Conservation (phyloP, 1,140 invertebrate genomes). For the Drosophila parvula region DNA sequence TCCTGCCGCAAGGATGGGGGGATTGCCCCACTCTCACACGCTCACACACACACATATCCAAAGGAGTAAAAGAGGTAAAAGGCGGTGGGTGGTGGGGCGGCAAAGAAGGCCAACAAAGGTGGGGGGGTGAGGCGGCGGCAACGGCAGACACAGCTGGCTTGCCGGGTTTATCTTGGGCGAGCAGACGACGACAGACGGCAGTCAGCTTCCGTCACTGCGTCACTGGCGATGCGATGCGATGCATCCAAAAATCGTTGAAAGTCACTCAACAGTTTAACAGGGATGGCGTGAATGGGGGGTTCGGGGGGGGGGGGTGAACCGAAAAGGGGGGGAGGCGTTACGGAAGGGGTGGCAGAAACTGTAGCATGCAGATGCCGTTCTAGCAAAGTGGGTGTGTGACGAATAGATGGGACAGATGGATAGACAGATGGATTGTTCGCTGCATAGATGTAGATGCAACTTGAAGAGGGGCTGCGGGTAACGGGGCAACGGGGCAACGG, state of each 20-base stretch:
- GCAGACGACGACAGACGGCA: conserved; percentile 45
- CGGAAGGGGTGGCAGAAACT: background rate
- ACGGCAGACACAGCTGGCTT: conserved; percentile 30
- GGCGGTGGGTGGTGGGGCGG: background rate
- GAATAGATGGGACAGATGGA: conserved; percentile 22
- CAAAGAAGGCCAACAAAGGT: background rate
- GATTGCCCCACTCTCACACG: conserved; percentile 4
- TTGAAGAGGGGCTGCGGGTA: background rate
- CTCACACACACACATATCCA: background rate
- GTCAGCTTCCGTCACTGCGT: conserved; percentile 60
- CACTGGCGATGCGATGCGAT: conserved; percentile 40
- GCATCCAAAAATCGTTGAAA: conserved; percentile 78
- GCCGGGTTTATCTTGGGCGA: conserved; percentile 62
- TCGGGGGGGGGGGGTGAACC: too few species aligned
- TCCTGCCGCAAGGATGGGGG: conserved; percentile 3
- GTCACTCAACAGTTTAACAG: conserved; percentile 78
- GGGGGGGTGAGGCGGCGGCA: too few species aligned
- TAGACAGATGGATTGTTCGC: conserved; percentile 33
- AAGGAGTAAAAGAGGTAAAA: background rate
- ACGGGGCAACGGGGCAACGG: background rate
- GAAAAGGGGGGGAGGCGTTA: background rate
- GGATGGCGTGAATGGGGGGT: conserved; percentile 25
- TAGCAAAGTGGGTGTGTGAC: conserved; percentile 28
- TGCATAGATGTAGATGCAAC: conserved; percentile 11
- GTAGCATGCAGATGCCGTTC: conserved; percentile 26